Conservation (phyloP, 2,113 vertebrate species). For the Sander lucioperca region DNA sequence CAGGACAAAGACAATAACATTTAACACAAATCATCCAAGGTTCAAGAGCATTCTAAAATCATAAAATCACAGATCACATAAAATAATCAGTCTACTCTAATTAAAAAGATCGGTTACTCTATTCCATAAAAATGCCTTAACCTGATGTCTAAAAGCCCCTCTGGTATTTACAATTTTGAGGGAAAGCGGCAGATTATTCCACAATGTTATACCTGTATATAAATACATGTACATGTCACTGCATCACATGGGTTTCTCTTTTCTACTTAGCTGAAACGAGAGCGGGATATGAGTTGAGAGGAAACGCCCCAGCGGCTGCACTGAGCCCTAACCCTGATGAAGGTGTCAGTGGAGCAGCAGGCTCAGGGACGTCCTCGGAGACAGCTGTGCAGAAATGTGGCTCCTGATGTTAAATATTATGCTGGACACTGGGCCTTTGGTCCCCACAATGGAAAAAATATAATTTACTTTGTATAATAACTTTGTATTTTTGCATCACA, state of each 20-base stretch:
- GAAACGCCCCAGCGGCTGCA: conserved; percentile 1
- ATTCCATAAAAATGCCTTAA: too few relatives aligned
- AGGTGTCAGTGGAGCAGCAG: conserved; percentile 2
- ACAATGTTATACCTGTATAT: too few relatives aligned
- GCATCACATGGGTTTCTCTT: conserved; percentile 10
- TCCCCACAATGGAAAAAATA: background rate
- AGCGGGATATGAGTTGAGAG: background rate
- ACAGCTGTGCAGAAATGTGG: conserved; percentile 62
- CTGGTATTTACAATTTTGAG: too few relatives aligned
- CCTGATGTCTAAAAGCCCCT: too few relatives aligned
- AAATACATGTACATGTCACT: conserved; percentile 1
- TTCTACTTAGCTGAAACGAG: conserved; percentile 53
- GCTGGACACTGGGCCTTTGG: conserved; percentile 28
- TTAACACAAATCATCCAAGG: too few relatives aligned
- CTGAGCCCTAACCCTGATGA: conserved; percentile 40
- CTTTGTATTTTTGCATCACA: background rate
- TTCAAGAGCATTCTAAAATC: too few relatives aligned
- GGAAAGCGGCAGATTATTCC: too few relatives aligned
- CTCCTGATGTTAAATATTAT: conserved; percentile 76
- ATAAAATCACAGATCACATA: too few relatives aligned
- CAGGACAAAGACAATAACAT: too few relatives aligned
- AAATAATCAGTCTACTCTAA: too few relatives aligned
- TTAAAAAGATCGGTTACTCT: too few relatives aligned
- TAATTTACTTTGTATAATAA: background rate
- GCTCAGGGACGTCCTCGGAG: background rate